Evolutionary conservation across 2,888 invertebrate species (phyloP), one percentile per base, ranked within the genome.

Genomic region (Erebia palarica): DNA sequence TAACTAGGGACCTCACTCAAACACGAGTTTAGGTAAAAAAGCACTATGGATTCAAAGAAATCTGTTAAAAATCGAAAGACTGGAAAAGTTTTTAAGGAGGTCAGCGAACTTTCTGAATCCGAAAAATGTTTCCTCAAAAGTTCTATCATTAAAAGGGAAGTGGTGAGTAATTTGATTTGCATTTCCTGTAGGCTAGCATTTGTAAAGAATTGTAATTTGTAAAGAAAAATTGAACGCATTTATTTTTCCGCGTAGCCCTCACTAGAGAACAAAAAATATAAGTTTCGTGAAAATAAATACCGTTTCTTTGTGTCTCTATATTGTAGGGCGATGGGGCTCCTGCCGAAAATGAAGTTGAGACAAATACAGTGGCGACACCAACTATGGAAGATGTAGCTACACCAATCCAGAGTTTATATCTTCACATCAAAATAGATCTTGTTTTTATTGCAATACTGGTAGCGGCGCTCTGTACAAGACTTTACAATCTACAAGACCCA

Each of bases 401-500:
- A 75, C 71, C 81, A 78, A 27, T 76, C 77, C 69, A 68, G 71
- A 82, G 86, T 65, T 73, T 84, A 60, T 87, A 87, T 74, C 66
- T 91, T 88, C 95, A 94, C 78, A 89, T 97, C 72, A 95, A 96
- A 86, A 89, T 98, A 73, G 97, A 98, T 89, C 81, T 97, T 68
- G 94, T 98, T 71, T 97, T 97, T 69, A 77, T 96, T 73, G 78
- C 93, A 61, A 90, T 99, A 70, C 95, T 98, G 84, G 72, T 95
- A 14, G 81, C 96, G 76, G 96, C 96, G 59, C 88, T 98, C 69
- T 86, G 94, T 21, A 97, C 98, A 42, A 94, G 99, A 78, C 94
- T 98, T 82, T 98, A 98, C 89, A 95, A 95, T 81, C 91, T 99
- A 60, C 96, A 97, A 76, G 95, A 97, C 83, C 99, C 99, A 1